Evolutionary conservation across 2,797 vertebrate species (phyloP).

Genomic region (Labeo calbasu): DNA sequence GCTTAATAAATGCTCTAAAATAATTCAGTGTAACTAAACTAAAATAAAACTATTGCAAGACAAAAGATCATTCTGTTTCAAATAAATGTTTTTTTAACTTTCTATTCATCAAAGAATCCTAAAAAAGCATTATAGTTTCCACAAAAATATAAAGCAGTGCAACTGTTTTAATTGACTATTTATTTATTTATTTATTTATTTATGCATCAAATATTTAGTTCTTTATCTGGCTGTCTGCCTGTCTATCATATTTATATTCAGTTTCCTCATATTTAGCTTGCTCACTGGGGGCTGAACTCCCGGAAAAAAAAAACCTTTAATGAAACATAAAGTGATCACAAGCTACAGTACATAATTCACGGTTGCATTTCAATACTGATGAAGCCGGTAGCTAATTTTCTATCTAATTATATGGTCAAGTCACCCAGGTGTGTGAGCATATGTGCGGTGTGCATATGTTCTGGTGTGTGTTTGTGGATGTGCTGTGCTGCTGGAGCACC

Average conservation of each 20-base stretch:
- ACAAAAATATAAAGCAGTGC: too few species aligned
- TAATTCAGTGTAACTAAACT: too few species aligned
- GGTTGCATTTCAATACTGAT: constrained; percentile 4
- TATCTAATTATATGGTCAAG: constrained; percentile 32
- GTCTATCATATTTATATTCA: neutral
- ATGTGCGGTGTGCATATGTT: neutral
- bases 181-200: too few species aligned
- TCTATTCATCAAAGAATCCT: too few species aligned
- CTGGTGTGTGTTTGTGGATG: constrained; percentile 27
- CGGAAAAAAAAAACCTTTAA: neutral
- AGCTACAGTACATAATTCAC: neutral
- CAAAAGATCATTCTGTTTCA: too few species aligned
- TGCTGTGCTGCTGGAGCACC: constrained; percentile 51
- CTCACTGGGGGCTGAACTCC: neutral
- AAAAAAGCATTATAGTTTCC: too few species aligned
- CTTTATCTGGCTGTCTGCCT: too few species aligned
- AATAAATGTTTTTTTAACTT: too few species aligned
- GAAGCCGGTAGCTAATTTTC: constrained; percentile 15
- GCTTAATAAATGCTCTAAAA: too few species aligned
- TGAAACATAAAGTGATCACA: neutral
- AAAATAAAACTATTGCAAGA: too few species aligned
- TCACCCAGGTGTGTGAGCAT: constrained; percentile 25
- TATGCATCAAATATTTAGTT: too few species aligned
- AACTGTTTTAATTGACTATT: too few species aligned
- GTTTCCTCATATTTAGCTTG: neutral